Base-by-base conservation (phyloP, 2,797 vertebrate genomes). In the Lophura swinhoii region DNA sequence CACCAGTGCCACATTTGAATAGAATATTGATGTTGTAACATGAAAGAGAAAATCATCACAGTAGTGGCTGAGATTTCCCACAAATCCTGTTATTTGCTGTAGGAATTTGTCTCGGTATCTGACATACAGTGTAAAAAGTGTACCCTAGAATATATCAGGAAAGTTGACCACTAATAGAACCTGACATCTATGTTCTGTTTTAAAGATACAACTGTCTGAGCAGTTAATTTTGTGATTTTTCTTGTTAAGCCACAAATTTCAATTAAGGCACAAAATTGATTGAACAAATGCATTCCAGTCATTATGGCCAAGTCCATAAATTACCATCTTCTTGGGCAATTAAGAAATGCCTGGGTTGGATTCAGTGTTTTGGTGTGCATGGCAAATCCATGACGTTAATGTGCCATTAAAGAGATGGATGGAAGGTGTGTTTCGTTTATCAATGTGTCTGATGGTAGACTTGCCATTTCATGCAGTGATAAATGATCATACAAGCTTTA, bases 391-490 rank as follows among this genome's bases (percentile, higher is more conserved):
- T 87, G 96, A 97, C 96, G 95, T 97, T 97, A 97, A 97, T 94
- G 96, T 97, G 96, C 97, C 96, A 96, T 98, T 97, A 97, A 97
- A 75, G 91, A 98, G 96, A 97, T 94, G 87, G 94, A 97, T 97
- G 97, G 80, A 80, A 91, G 86, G 77, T 51, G 84, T 46, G 68
- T 82, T 87, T 78, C 97, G 94, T 96, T 95, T 95, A 71, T 97
- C 95, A 96, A n/a, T 62, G 91, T 94, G 94, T 94, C 88, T 29
- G 67, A 24, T 68, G 88, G 84, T 86, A 93, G 80, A 88, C 79
- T 87, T 93, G 94, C 94, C 92, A 78, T 91, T 95, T 95, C 95
- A 10, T 79, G 84, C 94, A 59, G 78, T 97, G 96, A 97, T 94
- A 91, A 87, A 96, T 91, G 93, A 68, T 74, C 55, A 60, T 74